Percentiles rank a stretch among this genome's conserved stretches.
Conservation (phyloP, 2,113 vertebrate species). For the Acinonyx jubatus region DNA sequence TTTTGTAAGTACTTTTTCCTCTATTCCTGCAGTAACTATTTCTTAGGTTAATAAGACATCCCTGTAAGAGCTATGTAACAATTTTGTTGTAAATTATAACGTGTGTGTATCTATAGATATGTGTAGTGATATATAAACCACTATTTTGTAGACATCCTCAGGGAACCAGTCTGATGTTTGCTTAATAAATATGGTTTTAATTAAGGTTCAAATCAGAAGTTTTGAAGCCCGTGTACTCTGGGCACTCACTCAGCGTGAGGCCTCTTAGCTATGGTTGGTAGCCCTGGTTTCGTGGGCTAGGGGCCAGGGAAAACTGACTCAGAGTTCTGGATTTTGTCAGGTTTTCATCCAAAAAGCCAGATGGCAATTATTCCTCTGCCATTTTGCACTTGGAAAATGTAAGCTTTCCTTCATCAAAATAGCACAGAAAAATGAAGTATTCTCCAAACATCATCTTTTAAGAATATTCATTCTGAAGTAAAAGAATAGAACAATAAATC, state of each 20-base stretch:
- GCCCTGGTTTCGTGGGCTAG: neutral
- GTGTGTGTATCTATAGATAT: neutral
- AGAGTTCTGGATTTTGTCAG: neutral
- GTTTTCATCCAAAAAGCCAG: constrained; percentile 7
- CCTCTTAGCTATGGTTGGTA: neutral
- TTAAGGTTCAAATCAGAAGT: neutral
- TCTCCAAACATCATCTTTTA: neutral
- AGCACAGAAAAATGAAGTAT: neutral
- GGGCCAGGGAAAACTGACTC: neutral
- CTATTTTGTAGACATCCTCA: neutral
- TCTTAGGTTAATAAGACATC: neutral
- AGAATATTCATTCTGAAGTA: neutral
- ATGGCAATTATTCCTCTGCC: neutral
- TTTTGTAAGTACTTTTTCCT: neutral
- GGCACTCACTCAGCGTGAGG: neutral
- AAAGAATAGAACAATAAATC: neutral
- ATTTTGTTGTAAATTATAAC: neutral
- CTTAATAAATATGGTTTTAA: constrained; percentile 33
- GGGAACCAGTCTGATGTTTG: neutral
- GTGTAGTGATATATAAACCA: neutral
- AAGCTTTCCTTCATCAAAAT: neutral
- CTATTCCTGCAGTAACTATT: neutral
- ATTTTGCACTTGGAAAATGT: neutral
- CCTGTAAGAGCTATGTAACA: neutral
- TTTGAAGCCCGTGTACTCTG: neutral